Conservation (phyloP, 2,888 invertebrate genomes). For the Cephus nigrinus region DNA sequence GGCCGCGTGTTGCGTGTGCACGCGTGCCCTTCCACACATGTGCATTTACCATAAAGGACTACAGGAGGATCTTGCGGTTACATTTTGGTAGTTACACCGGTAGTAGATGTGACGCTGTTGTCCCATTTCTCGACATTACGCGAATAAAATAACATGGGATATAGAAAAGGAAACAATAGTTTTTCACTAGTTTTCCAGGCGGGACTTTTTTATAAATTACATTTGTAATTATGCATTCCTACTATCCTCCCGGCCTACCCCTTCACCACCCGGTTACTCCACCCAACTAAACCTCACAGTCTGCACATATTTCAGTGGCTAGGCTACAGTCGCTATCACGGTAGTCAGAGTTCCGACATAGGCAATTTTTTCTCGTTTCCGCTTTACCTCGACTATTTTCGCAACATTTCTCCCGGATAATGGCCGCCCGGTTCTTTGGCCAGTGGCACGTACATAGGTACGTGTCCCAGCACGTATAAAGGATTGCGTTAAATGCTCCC, state of each 20-base stretch:
- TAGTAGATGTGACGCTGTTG: neutral
- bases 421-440: neutral
- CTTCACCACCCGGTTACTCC: neutral
- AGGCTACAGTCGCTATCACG: neutral
- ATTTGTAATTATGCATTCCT: conserved; percentile 48
- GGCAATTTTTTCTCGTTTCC: conserved; percentile 36
- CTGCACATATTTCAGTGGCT: conserved; percentile 39
- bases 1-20: conserved; percentile 22
- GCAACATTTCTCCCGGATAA: conserved; percentile 25
- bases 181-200: conserved; percentile 25
- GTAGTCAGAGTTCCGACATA: conserved; percentile 7
- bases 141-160: conserved; percentile 15
- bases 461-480: neutral
- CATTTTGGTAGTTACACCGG: neutral
- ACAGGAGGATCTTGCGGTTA: neutral
- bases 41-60: neutral
- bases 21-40: neutral
- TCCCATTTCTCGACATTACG: neutral
- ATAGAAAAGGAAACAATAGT: conserved; percentile 26
- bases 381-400: conserved; percentile 18
- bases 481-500: neutral
- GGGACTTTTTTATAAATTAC: conserved; percentile 48
- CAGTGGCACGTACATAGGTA: neutral
- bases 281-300: neutral
- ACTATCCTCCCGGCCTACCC: conserved; percentile 18